Evolutionary conservation across 2,888 invertebrate genomes (phyloP), one percentile per base, ranked within the genome.

Genomic region (Ophioninae sp.): DNA sequence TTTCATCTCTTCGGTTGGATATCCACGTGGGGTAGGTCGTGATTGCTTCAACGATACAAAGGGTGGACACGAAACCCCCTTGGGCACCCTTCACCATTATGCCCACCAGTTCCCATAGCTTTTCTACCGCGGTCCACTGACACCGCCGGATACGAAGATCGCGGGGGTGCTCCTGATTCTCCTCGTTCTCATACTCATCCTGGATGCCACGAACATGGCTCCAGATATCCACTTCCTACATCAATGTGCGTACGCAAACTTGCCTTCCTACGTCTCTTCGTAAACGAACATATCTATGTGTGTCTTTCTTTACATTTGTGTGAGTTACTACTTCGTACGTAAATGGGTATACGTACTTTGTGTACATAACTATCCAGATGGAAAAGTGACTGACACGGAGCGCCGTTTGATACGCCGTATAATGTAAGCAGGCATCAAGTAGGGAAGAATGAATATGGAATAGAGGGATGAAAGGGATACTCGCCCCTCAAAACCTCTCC

Each of bases 31-130:
- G 93, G 92, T 93, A 92, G 92, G 92, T 93, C 92, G 91, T 92
- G 92, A 93, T 93, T 93, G 92, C 92, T 91, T 23, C 89, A 89
- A 87, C 90, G 90, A 92, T 92, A 92, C 92, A 93, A 93, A 92
- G 92, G 92, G 90, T 92, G 92, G 92, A 92, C 92, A 90, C 85
- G 82, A 82, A 86, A 89, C 87, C 90, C 91, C 89, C 91, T 85
- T 90, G 89, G 91, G 91, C 90, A 87, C 88, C 87, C 89, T 87
- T 88, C 88, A 87, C 88, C 86, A 89, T 89, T 88, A 90, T 87
- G 86, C 79, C 75, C 78, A 84, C 80, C 85, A 80, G 84, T 83
- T 87, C 87, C 20, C 85, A 88, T 85, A 86, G 84, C 87, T 86
- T 74, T 72, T 72, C 72, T 65, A 72, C 39, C 30, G 41, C 85